Percentiles rank a stretch among this genome's conserved stretches.
These are phyloP conservation scores for Karalla daura DNA, from an alignment of 2,797 vertebrate species.

Conservation along the genomic window DNA sequence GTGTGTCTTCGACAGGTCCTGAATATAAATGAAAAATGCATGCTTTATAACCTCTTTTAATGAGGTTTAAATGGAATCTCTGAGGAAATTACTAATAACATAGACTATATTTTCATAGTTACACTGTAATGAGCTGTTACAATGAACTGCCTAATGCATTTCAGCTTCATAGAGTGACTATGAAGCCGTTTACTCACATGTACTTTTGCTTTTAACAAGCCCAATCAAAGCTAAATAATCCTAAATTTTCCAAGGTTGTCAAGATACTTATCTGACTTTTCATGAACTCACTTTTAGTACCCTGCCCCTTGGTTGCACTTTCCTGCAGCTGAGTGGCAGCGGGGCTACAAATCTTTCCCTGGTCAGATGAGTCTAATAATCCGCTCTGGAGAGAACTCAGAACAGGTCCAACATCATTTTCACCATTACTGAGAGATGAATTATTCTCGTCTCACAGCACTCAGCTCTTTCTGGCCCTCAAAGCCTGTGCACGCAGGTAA, in stretches of 20 bases:
- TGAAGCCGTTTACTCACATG: too few relatives aligned
- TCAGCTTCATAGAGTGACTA: too few relatives aligned
- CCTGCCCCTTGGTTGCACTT: slow-evolving; percentile 7
- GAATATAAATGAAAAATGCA: not conserved
- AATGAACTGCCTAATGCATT: slow-evolving; percentile 4
- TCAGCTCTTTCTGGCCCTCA: slow-evolving; percentile 30
- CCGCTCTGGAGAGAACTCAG: slow-evolving; percentile 41
- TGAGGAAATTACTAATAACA: too few relatives aligned
- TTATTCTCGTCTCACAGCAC: slow-evolving; percentile 52
- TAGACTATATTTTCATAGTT: too few relatives aligned
- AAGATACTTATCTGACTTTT: not conserved
- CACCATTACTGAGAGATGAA: slow-evolving; percentile 55
- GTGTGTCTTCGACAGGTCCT: not conserved
- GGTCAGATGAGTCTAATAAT: slow-evolving; percentile 56
- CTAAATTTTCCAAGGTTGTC: not conserved
- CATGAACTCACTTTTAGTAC: slow-evolving; percentile 14
- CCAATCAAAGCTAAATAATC: not conserved
- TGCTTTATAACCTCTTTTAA: slow-evolving; percentile 22
- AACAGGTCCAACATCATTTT: slow-evolving; percentile 55
- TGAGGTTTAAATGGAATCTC: slow-evolving; percentile 28
- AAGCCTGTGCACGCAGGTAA: slow-evolving; percentile 43
- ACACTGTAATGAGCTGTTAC: not conserved
- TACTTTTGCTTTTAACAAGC: too few relatives aligned
- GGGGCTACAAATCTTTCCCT: slow-evolving; percentile 39
- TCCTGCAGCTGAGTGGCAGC: slow-evolving; percentile 4